Percentiles rank a stretch among this genome's conserved stretches.
Evolutionary conservation across 2,113 vertebrate genomes (phyloP).

Genomic region (Rhabdomys dilectus): DNA sequence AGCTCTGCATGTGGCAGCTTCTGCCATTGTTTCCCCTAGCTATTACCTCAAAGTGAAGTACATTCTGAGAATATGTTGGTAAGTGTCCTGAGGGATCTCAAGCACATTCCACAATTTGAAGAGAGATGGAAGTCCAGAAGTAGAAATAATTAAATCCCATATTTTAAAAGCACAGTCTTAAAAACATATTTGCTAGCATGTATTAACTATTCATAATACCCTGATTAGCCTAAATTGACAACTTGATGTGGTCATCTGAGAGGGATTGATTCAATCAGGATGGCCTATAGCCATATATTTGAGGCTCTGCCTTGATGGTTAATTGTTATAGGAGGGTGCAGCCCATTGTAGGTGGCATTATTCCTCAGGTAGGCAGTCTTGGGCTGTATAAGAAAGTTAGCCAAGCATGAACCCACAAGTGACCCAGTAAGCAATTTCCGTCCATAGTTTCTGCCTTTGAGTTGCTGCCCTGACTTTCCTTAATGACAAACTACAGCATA

Average conservation of each 20-base stretch:
- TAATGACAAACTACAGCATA: background rate
- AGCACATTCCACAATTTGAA: conserved; percentile 14
- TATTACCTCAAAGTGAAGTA: conserved; percentile 5
- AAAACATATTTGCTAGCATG: background rate
- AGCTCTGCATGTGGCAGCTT: background rate
- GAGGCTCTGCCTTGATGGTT: background rate
- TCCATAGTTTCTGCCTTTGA: background rate
- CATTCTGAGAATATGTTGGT: background rate
- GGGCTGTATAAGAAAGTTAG: background rate
- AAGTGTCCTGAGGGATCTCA: background rate
- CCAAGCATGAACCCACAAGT: background rate
- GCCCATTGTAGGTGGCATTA: no score
- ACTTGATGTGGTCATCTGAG: no score
- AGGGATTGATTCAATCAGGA: no score
- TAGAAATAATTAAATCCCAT: background rate
- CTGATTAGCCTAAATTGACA: background rate
- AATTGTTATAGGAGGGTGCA: background rate
- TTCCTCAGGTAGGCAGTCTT: background rate
- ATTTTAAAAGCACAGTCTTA: conserved; percentile 26
- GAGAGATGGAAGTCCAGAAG: background rate
- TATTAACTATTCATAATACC: background rate
- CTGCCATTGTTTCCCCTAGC: background rate
- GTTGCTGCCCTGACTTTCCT: background rate
- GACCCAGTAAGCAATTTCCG: background rate
- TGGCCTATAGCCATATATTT: background rate